Evolutionary conservation across 2,888 invertebrate species (phyloP).

Genomic region (Apotomis capreana): DNA sequence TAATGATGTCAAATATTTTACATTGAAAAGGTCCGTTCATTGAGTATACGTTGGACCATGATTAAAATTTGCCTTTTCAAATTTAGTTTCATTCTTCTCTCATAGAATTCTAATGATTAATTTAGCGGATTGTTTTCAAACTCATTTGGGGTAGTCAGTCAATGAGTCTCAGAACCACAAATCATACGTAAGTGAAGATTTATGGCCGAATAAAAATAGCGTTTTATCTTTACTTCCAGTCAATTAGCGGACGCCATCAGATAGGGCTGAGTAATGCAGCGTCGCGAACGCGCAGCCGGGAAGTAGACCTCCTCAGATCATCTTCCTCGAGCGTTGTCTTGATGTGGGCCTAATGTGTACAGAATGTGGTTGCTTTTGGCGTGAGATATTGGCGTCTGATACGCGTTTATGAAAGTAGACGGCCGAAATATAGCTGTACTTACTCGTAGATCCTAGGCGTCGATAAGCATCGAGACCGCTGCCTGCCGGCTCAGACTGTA

Average conservation of each 20-base stretch:
- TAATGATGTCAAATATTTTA: conserved; percentile 77
- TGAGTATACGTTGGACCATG: conserved; percentile 82
- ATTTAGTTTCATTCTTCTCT: conserved; percentile 52
- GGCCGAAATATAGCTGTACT: not conserved
- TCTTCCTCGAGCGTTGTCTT: not conserved
- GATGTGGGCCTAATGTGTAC: not conserved
- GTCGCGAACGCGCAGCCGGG: conserved; percentile 23
- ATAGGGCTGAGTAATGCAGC: conserved; percentile 76
- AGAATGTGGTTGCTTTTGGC: not conserved
- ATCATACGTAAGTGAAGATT: conserved; percentile 60
- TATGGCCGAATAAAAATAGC: conserved; percentile 70
- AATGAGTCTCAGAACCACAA: conserved; percentile 46
- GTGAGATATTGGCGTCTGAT: not conserved
- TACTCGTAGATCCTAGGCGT: conserved; percentile 15
- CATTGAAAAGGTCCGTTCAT: conserved; percentile 82
- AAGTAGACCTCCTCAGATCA: conserved; percentile 31
- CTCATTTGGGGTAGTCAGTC: conserved; percentile 39
- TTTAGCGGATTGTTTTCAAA: conserved; percentile 22
- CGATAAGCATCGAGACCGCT: conserved; percentile 21
- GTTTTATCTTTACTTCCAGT: conserved; percentile 80
- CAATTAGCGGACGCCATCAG: conserved; percentile 80
- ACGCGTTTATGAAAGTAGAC: not conserved
- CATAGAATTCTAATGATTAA: not conserved
- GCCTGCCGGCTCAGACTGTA: conserved; percentile 6
- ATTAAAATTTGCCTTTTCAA: conserved; percentile 82